A percentile compares a stretch with the other conserved stretches of the same genome.
Conservation (phyloP, 2,888 invertebrate species). For the Limnephilus lunatus region DNA sequence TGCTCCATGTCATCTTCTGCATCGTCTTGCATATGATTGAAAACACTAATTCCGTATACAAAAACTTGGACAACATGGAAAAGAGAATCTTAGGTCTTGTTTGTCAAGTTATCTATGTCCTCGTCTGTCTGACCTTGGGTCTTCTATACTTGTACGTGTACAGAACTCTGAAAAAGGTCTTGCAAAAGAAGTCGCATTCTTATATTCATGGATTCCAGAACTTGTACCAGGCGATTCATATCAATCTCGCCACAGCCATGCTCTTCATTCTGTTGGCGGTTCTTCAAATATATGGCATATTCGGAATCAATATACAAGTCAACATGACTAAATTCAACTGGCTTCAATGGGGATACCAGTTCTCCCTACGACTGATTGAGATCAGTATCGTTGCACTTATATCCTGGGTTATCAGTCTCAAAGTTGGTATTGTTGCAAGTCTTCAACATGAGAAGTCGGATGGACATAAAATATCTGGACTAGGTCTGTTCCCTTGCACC, state of each 20-base stretch:
- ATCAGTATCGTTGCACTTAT: conserved; percentile 91
- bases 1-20: conserved; percentile 88
- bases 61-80: conserved; percentile 74
- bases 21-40: conserved; percentile 89
- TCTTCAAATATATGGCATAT: conserved; percentile 88
- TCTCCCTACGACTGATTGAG: conserved; percentile 90
- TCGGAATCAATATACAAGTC: conserved; percentile 75
- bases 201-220: conserved; percentile 88
- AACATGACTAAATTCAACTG: conserved; percentile 85
- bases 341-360: conserved; percentile 95
- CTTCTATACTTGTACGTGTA: conserved; percentile 91
- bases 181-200: conserved; percentile 87
- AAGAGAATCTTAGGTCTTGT: conserved; percentile 84
- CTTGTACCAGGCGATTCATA: conserved; percentile 91
- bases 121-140: conserved; percentile 90
- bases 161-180: conserved; percentile 84
- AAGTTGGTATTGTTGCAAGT: conserved; percentile 76
- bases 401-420: conserved; percentile 91
- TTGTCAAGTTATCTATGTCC: conserved; percentile 91
- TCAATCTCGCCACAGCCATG: conserved; percentile 91
- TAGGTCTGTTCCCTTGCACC: conserved; percentile 89
- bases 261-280: conserved; percentile 89
- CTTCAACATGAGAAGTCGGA: conserved; percentile 86
- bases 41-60: conserved; percentile 77
- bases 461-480: conserved; percentile 82